Evolutionary conservation across 2,797 vertebrate species (phyloP).

Genomic region (Microctenopoma lineatum): DNA sequence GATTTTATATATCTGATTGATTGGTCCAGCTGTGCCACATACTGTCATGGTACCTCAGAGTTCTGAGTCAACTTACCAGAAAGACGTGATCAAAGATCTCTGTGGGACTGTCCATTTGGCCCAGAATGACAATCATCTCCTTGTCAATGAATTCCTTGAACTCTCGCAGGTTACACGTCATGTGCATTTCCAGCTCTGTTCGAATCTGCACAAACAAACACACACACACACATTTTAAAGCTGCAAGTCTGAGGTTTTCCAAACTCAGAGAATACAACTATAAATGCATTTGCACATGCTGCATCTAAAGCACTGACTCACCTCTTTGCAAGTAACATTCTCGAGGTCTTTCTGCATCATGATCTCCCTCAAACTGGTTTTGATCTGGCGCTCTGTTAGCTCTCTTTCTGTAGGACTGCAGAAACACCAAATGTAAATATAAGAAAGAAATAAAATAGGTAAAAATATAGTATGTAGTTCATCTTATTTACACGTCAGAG

Average conservation of each 20-base stretch:
- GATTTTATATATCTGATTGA: too few relatives aligned
- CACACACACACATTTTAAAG: neutral
- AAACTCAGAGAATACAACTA: too few relatives aligned
- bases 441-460: neutral
- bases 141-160: slow-evolving; percentile 99
- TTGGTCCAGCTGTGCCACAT: too few relatives aligned
- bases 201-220: slow-evolving; percentile 85
- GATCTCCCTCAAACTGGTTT: slow-evolving; percentile 93
- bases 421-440: slow-evolving; percentile 22
- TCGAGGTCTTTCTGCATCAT: slow-evolving; percentile 99
- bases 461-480: neutral
- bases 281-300: neutral
- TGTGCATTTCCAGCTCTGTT: slow-evolving; percentile 96
- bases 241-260: neutral
- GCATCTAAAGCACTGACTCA: slow-evolving; percentile 27
- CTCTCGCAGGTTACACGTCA: slow-evolving; percentile 96
- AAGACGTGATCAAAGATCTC: slow-evolving; percentile 98
- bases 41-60: neutral
- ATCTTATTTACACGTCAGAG: slow-evolving; percentile 88
- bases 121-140: slow-evolving; percentile 98
- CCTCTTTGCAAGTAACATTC: slow-evolving; percentile 97
- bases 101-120: slow-evolving; percentile 98
- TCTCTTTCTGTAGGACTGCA: slow-evolving; percentile 95
- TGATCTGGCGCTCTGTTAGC: slow-evolving; percentile 93
- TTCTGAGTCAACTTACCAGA: slow-evolving; percentile 84